Percentiles rank a stretch among this genome's conserved stretches.
Evolutionary conservation across 2,113 vertebrate genomes (phyloP).

Genomic region (Sciurus niger): DNA sequence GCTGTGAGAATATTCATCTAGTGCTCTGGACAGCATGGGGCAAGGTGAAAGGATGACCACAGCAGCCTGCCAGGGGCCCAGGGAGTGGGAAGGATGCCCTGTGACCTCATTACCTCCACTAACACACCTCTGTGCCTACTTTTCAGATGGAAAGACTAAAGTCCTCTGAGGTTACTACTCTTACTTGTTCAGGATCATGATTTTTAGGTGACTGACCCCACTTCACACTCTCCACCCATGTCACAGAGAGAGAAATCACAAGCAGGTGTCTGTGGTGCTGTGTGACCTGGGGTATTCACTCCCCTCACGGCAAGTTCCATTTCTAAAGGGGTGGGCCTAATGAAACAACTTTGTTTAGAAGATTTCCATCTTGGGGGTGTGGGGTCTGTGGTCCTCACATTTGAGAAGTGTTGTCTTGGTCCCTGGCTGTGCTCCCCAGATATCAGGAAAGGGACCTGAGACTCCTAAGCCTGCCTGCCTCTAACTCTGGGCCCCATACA

Average conservation of each 20-base stretch:
- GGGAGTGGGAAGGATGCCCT: not conserved
- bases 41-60: not conserved
- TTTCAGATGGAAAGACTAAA: not conserved
- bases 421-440: not conserved
- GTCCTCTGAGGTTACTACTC: not conserved
- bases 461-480: not conserved
- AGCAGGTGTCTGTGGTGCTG: not conserved
- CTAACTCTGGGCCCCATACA: not conserved
- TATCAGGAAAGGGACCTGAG: not conserved
- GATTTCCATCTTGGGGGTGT: not conserved
- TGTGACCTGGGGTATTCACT: not conserved
- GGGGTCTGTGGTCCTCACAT: too few species aligned
- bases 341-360: not conserved
- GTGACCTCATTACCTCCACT: not conserved
- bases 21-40: too few species aligned
- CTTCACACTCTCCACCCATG: too few species aligned
- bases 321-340: not conserved
- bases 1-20: not conserved
- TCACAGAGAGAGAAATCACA: not conserved
- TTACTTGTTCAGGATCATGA: too few species aligned
- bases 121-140: not conserved
- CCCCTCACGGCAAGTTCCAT: too few species aligned
- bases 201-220: not conserved
- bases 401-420: not conserved
- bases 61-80: not conserved